Evolutionary conservation across 1,140 invertebrate genomes (phyloP).

Genomic region (Pseudoatta argentina): DNA sequence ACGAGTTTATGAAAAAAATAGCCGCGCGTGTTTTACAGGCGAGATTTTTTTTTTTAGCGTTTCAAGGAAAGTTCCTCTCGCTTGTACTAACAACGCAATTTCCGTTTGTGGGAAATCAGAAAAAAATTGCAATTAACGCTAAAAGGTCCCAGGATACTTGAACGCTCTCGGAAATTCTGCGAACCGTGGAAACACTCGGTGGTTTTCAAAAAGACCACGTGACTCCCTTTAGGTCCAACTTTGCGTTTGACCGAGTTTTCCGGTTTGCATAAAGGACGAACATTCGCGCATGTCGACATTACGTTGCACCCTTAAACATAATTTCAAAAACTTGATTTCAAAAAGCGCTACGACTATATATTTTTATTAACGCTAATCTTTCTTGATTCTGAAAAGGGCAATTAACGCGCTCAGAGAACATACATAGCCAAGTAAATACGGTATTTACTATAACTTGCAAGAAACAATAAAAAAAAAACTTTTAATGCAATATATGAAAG

Average conservation of each 20-base stretch:
- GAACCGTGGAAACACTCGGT: constrained; percentile 60
- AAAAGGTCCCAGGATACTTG: constrained; percentile 74
- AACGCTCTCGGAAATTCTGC: constrained; percentile 71
- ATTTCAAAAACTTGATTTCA: constrained; percentile 51
- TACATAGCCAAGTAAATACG: neutral
- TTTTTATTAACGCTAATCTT: constrained; percentile 40
- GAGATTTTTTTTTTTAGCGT: neutral
- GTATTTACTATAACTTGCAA: neutral
- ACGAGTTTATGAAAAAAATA: constrained; percentile 14
- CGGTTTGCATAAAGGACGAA: constrained; percentile 71
- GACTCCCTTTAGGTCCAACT: constrained; percentile 75
- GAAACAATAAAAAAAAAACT: neutral
- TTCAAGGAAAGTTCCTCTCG: constrained; percentile 36
- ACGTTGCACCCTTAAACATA: constrained; percentile 44
- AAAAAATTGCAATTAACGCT: constrained; percentile 74
- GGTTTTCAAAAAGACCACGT: constrained; percentile 70
- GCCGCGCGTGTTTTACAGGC: neutral
- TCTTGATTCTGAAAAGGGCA: neutral
- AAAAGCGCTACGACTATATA: constrained; percentile 5
- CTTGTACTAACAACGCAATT: constrained; percentile 68
- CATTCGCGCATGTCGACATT: constrained; percentile 63
- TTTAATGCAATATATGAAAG: neutral
- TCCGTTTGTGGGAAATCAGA: constrained; percentile 67
- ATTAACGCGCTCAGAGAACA: neutral
- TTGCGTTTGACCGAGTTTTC: constrained; percentile 77